Conservation (phyloP, 2,888 invertebrate species). For the Sarcophaga variegata region DNA sequence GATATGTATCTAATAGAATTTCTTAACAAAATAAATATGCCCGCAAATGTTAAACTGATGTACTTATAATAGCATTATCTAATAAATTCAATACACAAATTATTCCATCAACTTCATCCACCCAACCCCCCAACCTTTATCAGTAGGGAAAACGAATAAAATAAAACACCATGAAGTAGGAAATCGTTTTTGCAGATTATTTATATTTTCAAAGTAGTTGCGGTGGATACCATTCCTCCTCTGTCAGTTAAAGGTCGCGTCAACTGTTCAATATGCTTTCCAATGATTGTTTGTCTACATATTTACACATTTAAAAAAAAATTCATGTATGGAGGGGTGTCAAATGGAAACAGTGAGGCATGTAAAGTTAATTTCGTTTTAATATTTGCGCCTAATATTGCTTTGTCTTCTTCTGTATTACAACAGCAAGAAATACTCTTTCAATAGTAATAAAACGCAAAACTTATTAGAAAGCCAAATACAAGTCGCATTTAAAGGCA, state of each 20-base stretch:
- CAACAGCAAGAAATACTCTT: too few relatives aligned
- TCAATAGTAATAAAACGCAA: too few relatives aligned
- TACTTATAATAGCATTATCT: constrained; percentile 7
- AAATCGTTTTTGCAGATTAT: constrained; percentile 40
- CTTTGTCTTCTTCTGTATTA: too few relatives aligned
- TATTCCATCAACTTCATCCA: not conserved
- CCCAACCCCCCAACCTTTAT: not conserved
- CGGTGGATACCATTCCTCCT: not conserved
- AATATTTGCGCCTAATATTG: too few relatives aligned
- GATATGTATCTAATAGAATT: constrained; percentile 26
- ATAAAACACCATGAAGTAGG: constrained; percentile 25
- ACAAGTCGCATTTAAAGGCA: too few relatives aligned
- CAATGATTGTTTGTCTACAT: too few relatives aligned
- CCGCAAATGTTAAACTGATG: constrained; percentile 22
- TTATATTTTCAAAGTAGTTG: constrained; percentile 3
- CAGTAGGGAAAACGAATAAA: not conserved
- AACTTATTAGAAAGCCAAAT: too few relatives aligned
- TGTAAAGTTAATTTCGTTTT: too few relatives aligned
- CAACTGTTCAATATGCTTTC: not conserved
- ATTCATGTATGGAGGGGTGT: too few relatives aligned
- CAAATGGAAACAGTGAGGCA: too few relatives aligned
- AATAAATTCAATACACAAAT: constrained; percentile 37
- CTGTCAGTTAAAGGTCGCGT: not conserved
- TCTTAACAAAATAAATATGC: constrained; percentile 42
- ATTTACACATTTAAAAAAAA: too few relatives aligned